Percentiles rank a stretch among this genome's conserved stretches.
phyloP scores from a whole-genome alignment of 2,888 invertebrate species.

The Caenorhabditis afra region DNA sequence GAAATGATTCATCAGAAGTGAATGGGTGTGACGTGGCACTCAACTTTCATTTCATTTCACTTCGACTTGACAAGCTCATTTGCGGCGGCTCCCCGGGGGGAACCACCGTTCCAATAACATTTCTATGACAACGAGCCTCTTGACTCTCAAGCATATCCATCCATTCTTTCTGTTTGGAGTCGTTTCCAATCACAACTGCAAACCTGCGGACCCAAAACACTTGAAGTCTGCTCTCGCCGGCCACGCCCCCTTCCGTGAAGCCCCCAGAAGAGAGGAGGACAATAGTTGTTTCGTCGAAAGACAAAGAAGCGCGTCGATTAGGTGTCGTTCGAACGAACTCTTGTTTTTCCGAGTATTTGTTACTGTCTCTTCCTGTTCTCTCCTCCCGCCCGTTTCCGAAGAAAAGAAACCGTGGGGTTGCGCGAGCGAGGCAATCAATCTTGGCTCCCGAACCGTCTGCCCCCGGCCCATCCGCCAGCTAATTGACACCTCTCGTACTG shows the following conservation, averaged over 20 bases:
- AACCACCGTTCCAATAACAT: not conserved
- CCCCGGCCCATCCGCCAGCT: conserved; percentile 48
- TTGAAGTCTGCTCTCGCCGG: not conserved
- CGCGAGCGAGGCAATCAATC: conserved; percentile 39
- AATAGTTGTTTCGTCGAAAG: conserved; percentile 24
- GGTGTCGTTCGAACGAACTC: conserved; percentile 29
- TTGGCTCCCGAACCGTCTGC: conserved; percentile 30
- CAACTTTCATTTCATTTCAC: not conserved
- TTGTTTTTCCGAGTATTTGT: conserved; percentile 13
- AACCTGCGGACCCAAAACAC: conserved; percentile 28
- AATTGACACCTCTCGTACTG: conserved; percentile 51
- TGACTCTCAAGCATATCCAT: not conserved
- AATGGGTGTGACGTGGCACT: not conserved
- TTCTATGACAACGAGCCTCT: not conserved
- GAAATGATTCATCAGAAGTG: no score
- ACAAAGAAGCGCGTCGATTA: conserved; percentile 42
- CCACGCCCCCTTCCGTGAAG: not conserved
- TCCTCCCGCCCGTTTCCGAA: not conserved
- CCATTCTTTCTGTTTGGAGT: conserved; percentile 3
- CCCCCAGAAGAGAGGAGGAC: conserved; percentile 24
- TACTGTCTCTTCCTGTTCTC: not conserved
- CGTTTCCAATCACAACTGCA: not conserved
- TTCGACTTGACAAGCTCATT: no score
- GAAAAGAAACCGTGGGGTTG: conserved; percentile 1
- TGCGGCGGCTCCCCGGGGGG: no score